Percentiles rank a stretch among this genome's conserved stretches.
phyloP scores from a whole-genome alignment of 2,888 invertebrate species.

The Callosobruchus maculatus region DNA sequence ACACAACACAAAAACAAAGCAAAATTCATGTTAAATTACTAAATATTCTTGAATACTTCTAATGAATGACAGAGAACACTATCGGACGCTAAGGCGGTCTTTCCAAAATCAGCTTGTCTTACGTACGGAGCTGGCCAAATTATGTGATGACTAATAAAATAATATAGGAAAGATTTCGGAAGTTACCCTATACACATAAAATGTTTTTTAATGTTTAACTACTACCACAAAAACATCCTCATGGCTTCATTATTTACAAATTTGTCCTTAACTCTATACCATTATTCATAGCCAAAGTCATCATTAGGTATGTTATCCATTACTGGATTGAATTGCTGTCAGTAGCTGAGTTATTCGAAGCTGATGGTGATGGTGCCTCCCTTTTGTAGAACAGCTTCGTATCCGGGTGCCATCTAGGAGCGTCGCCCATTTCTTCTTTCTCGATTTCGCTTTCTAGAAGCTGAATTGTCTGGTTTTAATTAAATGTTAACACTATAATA shows the following conservation, averaged over 20 bases:
- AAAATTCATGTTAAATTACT: too few species aligned
- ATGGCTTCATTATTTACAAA: neutral
- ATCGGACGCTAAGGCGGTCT: too few species aligned
- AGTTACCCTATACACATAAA: neutral
- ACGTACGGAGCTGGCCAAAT: too few species aligned
- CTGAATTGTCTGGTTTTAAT: slow-evolving; percentile 24
- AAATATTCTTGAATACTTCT: too few species aligned
- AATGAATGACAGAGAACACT: too few species aligned
- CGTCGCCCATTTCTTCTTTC: slow-evolving; percentile 41
- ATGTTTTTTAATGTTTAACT: neutral
- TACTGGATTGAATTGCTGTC: neutral
- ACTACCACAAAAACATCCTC: neutral
- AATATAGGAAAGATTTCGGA: neutral
- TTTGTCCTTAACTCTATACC: neutral
- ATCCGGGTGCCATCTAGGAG: slow-evolving; percentile 44
- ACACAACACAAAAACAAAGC: too few species aligned
- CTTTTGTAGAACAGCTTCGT: slow-evolving; percentile 43
- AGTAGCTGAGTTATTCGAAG: neutral
- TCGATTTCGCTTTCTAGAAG: slow-evolving; percentile 42
- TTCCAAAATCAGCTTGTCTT: too few species aligned
- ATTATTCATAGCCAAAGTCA: neutral
- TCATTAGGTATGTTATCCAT: neutral
- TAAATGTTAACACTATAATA: too few species aligned
- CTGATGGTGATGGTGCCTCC: slow-evolving; percentile 23
- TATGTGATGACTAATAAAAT: too few species aligned